Evolutionary conservation across 2,888 invertebrate species (phyloP).

Genomic region (Myopa tessellatipennis): DNA sequence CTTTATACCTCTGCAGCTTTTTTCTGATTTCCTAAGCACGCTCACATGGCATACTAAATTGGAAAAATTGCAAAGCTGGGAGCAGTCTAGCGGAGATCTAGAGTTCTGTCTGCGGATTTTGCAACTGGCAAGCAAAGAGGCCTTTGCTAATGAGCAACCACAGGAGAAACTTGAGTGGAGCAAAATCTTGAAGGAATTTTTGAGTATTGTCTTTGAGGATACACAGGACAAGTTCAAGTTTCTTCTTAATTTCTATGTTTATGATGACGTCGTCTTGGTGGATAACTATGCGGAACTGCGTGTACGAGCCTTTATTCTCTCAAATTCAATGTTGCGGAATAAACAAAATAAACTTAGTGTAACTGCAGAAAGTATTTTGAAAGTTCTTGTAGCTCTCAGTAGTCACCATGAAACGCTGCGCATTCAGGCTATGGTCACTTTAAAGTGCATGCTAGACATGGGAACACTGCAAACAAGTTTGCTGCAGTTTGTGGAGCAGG

Average conservation of each 20-base stretch:
- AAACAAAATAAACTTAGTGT: slow-evolving; percentile 48
- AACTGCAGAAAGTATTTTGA: slow-evolving; percentile 52
- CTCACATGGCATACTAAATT: slow-evolving; percentile 70
- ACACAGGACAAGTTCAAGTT: slow-evolving; percentile 71
- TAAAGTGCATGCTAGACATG: slow-evolving; percentile 57
- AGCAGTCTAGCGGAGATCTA: slow-evolving; percentile 41
- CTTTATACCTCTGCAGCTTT: slow-evolving; percentile 71
- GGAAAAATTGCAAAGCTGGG: slow-evolving; percentile 57
- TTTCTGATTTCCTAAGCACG: slow-evolving; percentile 70
- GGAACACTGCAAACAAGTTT: slow-evolving; percentile 44
- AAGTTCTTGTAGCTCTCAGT: slow-evolving; percentile 70
- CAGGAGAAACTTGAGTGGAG: slow-evolving; percentile 56
- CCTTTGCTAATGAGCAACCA: slow-evolving; percentile 43
- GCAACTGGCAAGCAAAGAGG: slow-evolving; percentile 50
- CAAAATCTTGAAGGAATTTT: slow-evolving; percentile 65
- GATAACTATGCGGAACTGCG: slow-evolving; percentile 69
- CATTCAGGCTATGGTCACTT: slow-evolving; percentile 70
- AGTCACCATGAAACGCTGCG: slow-evolving; percentile 72
- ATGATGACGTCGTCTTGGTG: slow-evolving; percentile 47
- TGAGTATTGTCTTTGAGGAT: slow-evolving; percentile 68
- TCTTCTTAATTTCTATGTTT: slow-evolving; percentile 71
- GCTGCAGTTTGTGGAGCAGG: slow-evolving; percentile 65
- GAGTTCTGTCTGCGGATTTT: slow-evolving; percentile 54
- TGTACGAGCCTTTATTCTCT: slow-evolving; percentile 68
- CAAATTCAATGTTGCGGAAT: slow-evolving; percentile 55